Base-by-base conservation (phyloP, 1,140 invertebrate genomes). In the Drosophila persimilis region DNA sequence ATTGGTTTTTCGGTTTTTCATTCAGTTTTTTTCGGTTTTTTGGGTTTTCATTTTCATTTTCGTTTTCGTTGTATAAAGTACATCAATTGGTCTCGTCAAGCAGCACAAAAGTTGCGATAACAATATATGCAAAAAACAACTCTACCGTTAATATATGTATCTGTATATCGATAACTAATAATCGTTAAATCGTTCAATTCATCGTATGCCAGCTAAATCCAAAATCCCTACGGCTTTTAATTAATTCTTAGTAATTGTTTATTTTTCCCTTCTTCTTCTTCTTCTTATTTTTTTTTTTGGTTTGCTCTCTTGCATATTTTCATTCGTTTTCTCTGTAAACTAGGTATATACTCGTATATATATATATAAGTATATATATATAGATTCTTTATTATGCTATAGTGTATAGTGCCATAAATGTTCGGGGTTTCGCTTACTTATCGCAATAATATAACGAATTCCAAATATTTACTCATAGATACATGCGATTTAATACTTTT, bases 81-180 rank as follows among this genome's bases (percentile, higher is more conserved):
- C 81, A 86, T 86, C 81, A 86, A 86, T 86, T 86, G 81, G 81
- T 86, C 80, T 85, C 81, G 83, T 86, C 83, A 86, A 86, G 83
- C 80, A 86, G 81, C 81, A 86, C 81, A 85, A 85, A 85, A 86
- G 81, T 86, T 86, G 81, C 81, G 74, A 81, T 86, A 86, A 86
- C 81, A 88, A 85, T 85, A 77, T 77, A 76, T 74, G 77, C 80
- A 85, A 85, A 84, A 83, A 80, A 85, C 77, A 85, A 84, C 64
- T 77, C 80, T 84, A 84, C 77, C 59, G 61, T 75, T 84, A 77
- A 60, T 77, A 67, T 73, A 77, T 39, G 35, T 39, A 13, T 81
- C 52, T 72, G 56, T 67, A 77, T 77, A 81, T 77, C 51, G 73
- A 73, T 81, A 84, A 84, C 80, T 84, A 85, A 84, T 84, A 85